phyloP scores from a whole-genome alignment of 2,113 vertebrate genomes.

The Malaclemys terrapin region DNA sequence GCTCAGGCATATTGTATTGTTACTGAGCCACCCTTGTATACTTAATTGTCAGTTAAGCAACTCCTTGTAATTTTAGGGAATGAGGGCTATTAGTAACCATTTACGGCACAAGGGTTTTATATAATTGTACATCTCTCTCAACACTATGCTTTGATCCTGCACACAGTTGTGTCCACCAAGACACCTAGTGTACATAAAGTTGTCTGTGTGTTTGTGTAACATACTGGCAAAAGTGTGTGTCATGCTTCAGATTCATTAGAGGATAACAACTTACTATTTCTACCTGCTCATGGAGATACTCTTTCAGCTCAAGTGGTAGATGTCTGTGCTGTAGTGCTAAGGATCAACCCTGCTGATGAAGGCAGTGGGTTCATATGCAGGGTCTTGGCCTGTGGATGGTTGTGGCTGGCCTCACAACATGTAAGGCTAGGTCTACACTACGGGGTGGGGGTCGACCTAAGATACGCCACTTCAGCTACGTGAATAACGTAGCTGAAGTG shows the following conservation, averaged over 20 bases:
- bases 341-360: neutral
- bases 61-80: conserved; percentile 32
- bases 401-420: neutral
- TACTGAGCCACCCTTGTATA: conserved; percentile 17
- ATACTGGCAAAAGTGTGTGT: neutral
- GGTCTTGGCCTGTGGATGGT: neutral
- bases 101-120: conserved; percentile 31
- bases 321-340: rapidly evolving
- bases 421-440: neutral
- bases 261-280: neutral
- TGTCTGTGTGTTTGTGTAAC: neutral
- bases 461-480: no score
- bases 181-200: neutral
- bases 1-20: neutral
- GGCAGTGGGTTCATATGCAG: neutral
- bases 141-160: conserved; percentile 21
- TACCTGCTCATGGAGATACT: neutral
- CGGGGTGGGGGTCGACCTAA: no score
- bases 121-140: conserved; percentile 27
- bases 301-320: neutral
- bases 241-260: neutral
- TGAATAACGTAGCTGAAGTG: no score
- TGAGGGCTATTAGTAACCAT: conserved; percentile 30
- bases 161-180: neutral
- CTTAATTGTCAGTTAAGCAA: conserved; percentile 55